Evolutionary conservation across 2,888 invertebrate genomes (phyloP).

Genomic region (Coecobrya sp.): DNA sequence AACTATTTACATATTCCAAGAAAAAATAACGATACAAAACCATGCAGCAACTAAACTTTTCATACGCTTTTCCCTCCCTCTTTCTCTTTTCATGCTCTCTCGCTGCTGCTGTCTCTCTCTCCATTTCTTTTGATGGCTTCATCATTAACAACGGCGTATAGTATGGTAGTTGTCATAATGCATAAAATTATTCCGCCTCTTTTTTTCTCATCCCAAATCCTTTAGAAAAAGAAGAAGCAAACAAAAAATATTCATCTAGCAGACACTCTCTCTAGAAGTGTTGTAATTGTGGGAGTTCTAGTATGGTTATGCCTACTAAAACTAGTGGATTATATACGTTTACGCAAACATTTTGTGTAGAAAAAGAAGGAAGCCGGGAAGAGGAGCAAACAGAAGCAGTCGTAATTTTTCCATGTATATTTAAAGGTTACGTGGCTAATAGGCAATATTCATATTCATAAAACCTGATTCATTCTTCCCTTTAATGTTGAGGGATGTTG

Average conservation of each 20-base stretch:
- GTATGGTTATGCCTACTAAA: background rate
- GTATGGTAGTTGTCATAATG: conserved; percentile 63
- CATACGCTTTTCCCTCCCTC: background rate
- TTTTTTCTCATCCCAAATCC: conserved; percentile 46
- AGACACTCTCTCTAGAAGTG: conserved; percentile 25
- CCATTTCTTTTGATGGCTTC: conserved; percentile 73
- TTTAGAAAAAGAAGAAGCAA: background rate
- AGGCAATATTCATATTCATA: conserved; percentile 69
- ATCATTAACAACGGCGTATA: conserved; percentile 55
- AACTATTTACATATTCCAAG: background rate
- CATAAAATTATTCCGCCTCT: conserved; percentile 72
- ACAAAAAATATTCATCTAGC: background rate
- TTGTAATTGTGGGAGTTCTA: conserved; percentile 43
- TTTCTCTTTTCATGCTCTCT: conserved; percentile 6
- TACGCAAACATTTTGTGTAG: conserved; percentile 4
- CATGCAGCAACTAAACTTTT: background rate
- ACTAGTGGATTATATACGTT: background rate
- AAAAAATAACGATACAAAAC: conserved; percentile 16
- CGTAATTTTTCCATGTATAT: conserved; percentile 6
- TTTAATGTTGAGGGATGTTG: conserved; percentile 26
- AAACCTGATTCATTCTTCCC: conserved; percentile 59
- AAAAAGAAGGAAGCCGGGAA: background rate
- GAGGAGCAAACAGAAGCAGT: background rate
- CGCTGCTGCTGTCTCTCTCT: background rate
- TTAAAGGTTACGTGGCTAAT: conserved; percentile 67